Evolutionary conservation across 1,140 invertebrate species (phyloP).

Genomic region (Drosophila obscura): DNA sequence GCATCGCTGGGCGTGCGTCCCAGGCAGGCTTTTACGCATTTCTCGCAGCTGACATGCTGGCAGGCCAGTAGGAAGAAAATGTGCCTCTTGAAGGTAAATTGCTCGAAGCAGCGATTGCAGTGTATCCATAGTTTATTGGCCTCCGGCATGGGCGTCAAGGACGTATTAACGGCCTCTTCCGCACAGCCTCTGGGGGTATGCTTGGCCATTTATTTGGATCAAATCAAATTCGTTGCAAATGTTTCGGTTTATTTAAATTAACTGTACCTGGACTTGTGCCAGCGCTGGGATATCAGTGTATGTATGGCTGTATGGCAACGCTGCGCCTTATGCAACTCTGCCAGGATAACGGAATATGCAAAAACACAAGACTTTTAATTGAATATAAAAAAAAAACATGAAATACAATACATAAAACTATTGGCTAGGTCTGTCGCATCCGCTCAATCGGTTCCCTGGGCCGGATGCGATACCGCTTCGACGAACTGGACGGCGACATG

Average conservation of each 20-base stretch:
- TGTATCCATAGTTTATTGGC: slow-evolving; percentile 65
- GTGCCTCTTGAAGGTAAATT: slow-evolving; percentile 17
- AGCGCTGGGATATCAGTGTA: no score
- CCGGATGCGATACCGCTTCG: slow-evolving; percentile 78
- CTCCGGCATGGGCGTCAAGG: background rate
- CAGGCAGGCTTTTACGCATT: slow-evolving; percentile 40
- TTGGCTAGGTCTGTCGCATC: slow-evolving; percentile 55
- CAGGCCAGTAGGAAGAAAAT: slow-evolving; percentile 64
- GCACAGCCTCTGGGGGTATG: background rate
- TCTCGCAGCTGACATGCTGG: slow-evolving; percentile 57
- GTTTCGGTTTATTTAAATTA: no score
- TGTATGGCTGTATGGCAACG: slow-evolving; percentile 5
- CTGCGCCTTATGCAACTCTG: background rate
- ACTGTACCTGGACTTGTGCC: no score
- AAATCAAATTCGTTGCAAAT: no score
- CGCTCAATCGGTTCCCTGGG: slow-evolving; percentile 72
- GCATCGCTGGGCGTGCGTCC: slow-evolving; percentile 51
- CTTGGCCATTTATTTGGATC: slow-evolving; percentile 1
- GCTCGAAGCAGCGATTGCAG: slow-evolving; percentile 62
- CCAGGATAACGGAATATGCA: slow-evolving; percentile 6
- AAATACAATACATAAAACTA: slow-evolving; percentile 12
- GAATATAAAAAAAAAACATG: slow-evolving; percentile 15
- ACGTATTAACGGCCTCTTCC: background rate
- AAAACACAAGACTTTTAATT: slow-evolving; percentile 22
- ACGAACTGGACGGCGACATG: slow-evolving; percentile 56